Percentiles rank a stretch among this genome's conserved stretches.
Evolutionary conservation across 2,113 vertebrate species (phyloP).

Genomic region (Sisor rabdophorus): DNA sequence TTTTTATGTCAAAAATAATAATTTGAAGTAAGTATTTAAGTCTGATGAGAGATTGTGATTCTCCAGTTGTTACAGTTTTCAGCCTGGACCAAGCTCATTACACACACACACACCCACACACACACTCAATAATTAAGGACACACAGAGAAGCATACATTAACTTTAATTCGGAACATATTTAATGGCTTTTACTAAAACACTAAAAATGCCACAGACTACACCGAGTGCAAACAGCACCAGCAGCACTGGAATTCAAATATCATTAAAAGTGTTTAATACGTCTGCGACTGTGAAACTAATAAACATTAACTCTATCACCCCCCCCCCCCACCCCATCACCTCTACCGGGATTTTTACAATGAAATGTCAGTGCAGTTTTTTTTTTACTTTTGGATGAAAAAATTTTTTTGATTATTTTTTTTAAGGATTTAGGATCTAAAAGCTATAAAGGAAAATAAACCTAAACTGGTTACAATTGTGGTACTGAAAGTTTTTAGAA

Average conservation of each 20-base stretch:
- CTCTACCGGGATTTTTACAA: not conserved
- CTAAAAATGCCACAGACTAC: constrained; percentile 30
- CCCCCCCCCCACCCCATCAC: no score
- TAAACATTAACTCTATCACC: not conserved
- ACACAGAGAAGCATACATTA: not conserved
- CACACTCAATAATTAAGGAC: not conserved
- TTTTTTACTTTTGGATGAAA: no score
- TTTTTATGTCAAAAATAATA: not conserved
- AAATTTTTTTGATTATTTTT: not conserved
- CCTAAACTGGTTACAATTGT: constrained; percentile 30
- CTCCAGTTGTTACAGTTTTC: not conserved
- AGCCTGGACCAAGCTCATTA: not conserved
- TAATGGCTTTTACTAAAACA: constrained; percentile 26
- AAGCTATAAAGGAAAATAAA: constrained; percentile 21
- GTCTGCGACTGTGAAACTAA: constrained; percentile 16
- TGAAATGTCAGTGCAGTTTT: constrained; percentile 3
- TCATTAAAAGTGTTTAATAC: constrained; percentile 9
- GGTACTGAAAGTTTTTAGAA: constrained; percentile 52
- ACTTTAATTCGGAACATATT: constrained; percentile 19
- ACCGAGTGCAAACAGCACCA: constrained; percentile 40
- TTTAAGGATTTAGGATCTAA: not conserved
- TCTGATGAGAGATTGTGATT: not conserved
- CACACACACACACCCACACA: not conserved
- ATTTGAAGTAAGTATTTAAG: not conserved
- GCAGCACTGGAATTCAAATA: constrained; percentile 20